phyloP scores from a whole-genome alignment of 2,888 invertebrate genomes.

The Trissonchulus sp. region DNA sequence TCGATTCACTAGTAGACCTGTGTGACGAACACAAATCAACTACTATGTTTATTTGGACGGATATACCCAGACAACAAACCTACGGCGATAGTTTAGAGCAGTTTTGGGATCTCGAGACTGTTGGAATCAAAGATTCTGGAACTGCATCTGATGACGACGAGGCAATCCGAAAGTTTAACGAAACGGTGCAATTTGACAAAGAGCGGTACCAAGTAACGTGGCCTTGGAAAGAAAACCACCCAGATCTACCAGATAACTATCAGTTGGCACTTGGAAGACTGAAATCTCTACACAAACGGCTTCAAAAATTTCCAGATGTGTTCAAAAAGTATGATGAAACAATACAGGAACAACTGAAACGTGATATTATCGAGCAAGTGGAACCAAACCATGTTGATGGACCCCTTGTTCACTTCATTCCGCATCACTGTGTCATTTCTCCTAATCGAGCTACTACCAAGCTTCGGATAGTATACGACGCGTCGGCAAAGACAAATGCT shows the following conservation, averaged over 20 bases:
- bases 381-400: not conserved
- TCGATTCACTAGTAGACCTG: too few relatives aligned
- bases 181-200: not conserved
- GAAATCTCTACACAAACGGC: not conserved
- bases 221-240: not conserved
- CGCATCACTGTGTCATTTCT: constrained; percentile 30
- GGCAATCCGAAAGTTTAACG: not conserved
- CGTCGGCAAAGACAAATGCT: constrained; percentile 26
- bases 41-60: too few relatives aligned
- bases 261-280: too few relatives aligned
- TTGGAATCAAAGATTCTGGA: not conserved
- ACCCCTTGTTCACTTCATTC: constrained; percentile 33
- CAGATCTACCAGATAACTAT: too few relatives aligned
- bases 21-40: too few relatives aligned
- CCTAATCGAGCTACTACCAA: constrained; percentile 34
- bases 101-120: not conserved
- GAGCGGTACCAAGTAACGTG: not conserved
- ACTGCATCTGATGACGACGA: not conserved
- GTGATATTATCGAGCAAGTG: constrained; percentile 31
- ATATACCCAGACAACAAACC: too few relatives aligned
- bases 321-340: constrained; percentile 29
- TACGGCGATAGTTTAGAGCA: too few relatives aligned
- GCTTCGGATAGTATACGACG: constrained; percentile 41
- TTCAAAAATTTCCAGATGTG: not conserved
- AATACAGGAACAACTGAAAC: constrained; percentile 27